phyloP scores from a whole-genome alignment of 2,888 invertebrate genomes.

The Aromia moschata region DNA sequence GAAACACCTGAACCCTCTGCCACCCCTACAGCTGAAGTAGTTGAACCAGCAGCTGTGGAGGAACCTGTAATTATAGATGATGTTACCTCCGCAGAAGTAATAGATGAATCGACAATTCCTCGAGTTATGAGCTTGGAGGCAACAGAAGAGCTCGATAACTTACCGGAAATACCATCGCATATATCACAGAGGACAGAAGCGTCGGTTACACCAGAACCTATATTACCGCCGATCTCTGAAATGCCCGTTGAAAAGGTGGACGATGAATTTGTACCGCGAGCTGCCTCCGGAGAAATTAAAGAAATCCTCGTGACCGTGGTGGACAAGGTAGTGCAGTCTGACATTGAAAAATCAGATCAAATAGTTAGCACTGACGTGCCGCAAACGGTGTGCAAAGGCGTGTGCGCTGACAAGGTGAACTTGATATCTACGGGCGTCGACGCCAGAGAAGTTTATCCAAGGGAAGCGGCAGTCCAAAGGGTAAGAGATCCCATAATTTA shows the following conservation, averaged over 20 bases:
- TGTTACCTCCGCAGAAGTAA: not conserved
- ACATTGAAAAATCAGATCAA: not conserved
- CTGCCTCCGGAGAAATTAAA: not conserved
- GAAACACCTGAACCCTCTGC: too few species aligned
- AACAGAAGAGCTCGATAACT: not conserved
- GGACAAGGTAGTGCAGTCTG: not conserved
- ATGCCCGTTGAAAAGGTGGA: not conserved
- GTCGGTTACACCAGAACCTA: not conserved
- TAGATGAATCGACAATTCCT: constrained; percentile 6
- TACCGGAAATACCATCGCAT: not conserved
- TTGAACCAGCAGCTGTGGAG: not conserved
- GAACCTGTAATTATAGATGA: not conserved
- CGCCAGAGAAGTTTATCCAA: not conserved
- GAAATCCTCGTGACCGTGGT: not conserved
- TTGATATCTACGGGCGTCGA: not conserved
- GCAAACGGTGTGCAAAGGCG: not conserved
- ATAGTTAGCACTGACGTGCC: not conserved
- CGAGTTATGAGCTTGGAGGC: constrained; percentile 6
- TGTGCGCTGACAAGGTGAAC: not conserved
- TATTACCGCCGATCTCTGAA: not conserved
- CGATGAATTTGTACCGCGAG: not conserved
- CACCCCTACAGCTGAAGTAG: too few species aligned
- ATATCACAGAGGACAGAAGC: not conserved
- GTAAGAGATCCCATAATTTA: not conserved
- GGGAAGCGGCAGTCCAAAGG: not conserved